Evolutionary conservation across 2,797 vertebrate genomes (phyloP).

Genomic region (Artibeus lituratus): DNA sequence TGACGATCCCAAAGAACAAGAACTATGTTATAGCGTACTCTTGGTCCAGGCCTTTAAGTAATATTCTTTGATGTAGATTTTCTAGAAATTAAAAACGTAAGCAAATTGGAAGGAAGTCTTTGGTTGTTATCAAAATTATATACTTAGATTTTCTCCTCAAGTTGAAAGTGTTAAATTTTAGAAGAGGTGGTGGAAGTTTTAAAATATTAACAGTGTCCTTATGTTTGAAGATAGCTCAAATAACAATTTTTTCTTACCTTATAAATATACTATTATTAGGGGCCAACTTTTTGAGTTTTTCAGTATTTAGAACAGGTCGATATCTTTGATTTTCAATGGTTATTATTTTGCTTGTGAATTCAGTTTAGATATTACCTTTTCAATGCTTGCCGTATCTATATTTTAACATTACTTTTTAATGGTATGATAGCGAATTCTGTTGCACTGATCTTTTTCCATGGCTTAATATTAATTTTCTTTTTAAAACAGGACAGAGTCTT

Average conservation of each 20-base stretch:
- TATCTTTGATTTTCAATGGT: neutral
- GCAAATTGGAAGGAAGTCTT: neutral
- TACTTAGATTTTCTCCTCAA: neutral
- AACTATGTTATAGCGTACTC: neutral
- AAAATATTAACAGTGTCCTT: neutral
- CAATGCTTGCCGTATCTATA: neutral
- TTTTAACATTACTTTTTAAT: neutral
- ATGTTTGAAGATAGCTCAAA: neutral
- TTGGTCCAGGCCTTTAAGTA: neutral
- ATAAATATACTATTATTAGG: neutral
- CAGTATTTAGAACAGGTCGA: neutral
- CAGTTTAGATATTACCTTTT: neutral
- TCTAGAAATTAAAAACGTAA: conserved; percentile 11
- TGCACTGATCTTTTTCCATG: neutral
- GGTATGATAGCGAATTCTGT: neutral
- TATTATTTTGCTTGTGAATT: neutral
- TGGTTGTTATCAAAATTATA: neutral
- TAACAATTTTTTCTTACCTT: neutral
- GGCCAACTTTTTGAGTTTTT: neutral
- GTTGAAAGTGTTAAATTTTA: neutral
- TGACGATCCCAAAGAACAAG: neutral
- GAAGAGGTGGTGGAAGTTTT: neutral
- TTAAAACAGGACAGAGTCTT: conserved; percentile 10
- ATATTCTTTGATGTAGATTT: neutral
- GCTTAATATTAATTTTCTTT: neutral